Evolutionary conservation across 2,797 vertebrate genomes (phyloP), one percentile per base, ranked within the genome.

Genomic region (Columba guinea): DNA sequence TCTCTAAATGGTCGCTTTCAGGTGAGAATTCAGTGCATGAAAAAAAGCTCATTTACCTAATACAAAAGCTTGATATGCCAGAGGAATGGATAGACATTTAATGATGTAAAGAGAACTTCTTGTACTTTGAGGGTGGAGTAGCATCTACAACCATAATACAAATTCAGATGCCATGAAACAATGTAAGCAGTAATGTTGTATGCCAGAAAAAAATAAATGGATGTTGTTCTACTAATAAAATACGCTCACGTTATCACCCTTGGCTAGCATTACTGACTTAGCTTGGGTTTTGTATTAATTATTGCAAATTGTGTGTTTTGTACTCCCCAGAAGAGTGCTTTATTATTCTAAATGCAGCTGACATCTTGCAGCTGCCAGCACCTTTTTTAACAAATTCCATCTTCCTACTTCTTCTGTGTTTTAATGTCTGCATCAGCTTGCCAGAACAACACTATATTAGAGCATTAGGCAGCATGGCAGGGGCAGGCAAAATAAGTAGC

Each of bases 261-360:
- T 97, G 94, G 91, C 87, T 68, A 52, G 21, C 51, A 32, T 17
- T 12, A 20, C 82, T 68, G 71, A 14, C 58, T 82, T 76, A 77
- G 70, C 75, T 90, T 89, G 79, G 28, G 91, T 46, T 92, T 89
- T 88, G 34, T 71, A 67, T 93, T 90, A 92, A 91, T 94, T 94
- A 67, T 52, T 90, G 67, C 79, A 85, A 92, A 87, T 20, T 44
- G n/a, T 23, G 76, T 20, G 3, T 13, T 67, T 71, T 91, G 74
- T 70, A 32, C 48, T 96, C 60, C 56, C 84, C 73, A 91, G 77
- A 96, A 90, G 90, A 91, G 17, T 37, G 64, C 22, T 89, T 89
- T 53, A 32, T 84, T 94, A 78, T 89, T 77, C 34, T 65, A 91
- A 89, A 56, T 62, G 16, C 71, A 95, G 95, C 77, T 91, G 85